A percentile compares a stretch with the other conserved stretches of the same genome.
These are phyloP conservation scores for Aldabrachelys gigantea DNA, from an alignment of 2,113 vertebrate species.

Conservation along the genomic window DNA sequence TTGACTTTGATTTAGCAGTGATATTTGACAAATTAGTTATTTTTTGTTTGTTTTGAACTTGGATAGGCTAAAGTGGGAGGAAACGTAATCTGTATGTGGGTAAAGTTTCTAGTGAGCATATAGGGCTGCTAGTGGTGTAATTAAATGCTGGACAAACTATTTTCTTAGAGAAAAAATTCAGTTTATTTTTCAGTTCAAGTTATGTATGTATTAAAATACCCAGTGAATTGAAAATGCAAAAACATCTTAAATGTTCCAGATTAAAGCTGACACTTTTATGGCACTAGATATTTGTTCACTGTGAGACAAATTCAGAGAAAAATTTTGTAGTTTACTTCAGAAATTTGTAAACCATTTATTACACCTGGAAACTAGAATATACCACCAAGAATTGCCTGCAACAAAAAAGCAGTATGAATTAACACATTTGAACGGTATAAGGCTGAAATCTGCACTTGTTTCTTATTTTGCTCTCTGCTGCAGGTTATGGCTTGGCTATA, in stretches of 20 bases:
- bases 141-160: rapidly evolving
- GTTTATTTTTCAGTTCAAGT: not conserved
- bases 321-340: not conserved
- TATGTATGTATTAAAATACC: not conserved
- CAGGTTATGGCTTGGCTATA: not conserved
- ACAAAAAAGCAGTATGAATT: too few relatives aligned
- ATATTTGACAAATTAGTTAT: not conserved
- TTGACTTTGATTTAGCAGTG: rapidly evolving
- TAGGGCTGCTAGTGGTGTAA: rapidly evolving
- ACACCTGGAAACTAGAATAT: not conserved
- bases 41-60: not conserved
- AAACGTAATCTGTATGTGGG: not conserved
- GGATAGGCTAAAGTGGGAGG: rapidly evolving
- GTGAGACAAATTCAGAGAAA: rapidly evolving
- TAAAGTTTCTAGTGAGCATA: not conserved
- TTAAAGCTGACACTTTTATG: rapidly evolving
- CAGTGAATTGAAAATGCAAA: not conserved
- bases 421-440: rapidly evolving
- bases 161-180: not conserved
- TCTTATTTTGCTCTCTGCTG: not conserved
- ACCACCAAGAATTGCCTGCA: not conserved
- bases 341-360: rapidly evolving
- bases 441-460: rapidly evolving
- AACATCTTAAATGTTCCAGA: not conserved
- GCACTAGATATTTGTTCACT: rapidly evolving